Percentiles rank a stretch among this genome's conserved stretches.
phyloP scores from a whole-genome alignment of 1,140 invertebrate species.

The Myzus persicae region DNA sequence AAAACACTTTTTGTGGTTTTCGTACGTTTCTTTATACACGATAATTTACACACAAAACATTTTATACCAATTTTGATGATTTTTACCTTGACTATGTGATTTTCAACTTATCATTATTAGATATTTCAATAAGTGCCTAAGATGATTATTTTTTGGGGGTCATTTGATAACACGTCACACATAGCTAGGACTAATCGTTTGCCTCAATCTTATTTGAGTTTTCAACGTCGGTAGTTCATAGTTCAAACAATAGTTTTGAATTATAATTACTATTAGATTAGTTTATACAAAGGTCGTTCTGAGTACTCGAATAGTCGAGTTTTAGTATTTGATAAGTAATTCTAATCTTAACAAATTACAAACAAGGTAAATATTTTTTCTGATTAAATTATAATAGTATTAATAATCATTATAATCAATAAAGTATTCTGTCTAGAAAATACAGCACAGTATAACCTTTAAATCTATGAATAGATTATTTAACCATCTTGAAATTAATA shows the following conservation, averaged over 20 bases:
- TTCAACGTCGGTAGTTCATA: neutral
- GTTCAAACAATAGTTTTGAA: neutral
- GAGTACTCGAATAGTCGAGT: neutral
- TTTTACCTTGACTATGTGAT: neutral
- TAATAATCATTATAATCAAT: neutral
- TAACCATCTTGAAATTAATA: neutral
- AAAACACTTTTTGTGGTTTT: neutral
- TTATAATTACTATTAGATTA: neutral
- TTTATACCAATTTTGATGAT: neutral
- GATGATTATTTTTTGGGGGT: conserved; percentile 24
- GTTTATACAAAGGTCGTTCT: neutral
- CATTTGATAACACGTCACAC: neutral
- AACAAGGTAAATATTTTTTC: neutral
- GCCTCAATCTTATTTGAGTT: neutral
- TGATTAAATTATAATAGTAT: conserved; percentile 37
- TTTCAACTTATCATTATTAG: neutral
- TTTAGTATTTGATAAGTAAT: neutral
- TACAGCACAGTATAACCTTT: neutral
- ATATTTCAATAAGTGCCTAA: neutral
- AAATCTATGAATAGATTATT: neutral
- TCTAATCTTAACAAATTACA: neutral
- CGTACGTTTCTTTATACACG: neutral
- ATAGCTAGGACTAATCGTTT: neutral
- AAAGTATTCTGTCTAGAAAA: neutral
- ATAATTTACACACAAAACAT: neutral